Base-by-base conservation (phyloP, 2,797 vertebrate species). In the Acipenser ruthenus region DNA sequence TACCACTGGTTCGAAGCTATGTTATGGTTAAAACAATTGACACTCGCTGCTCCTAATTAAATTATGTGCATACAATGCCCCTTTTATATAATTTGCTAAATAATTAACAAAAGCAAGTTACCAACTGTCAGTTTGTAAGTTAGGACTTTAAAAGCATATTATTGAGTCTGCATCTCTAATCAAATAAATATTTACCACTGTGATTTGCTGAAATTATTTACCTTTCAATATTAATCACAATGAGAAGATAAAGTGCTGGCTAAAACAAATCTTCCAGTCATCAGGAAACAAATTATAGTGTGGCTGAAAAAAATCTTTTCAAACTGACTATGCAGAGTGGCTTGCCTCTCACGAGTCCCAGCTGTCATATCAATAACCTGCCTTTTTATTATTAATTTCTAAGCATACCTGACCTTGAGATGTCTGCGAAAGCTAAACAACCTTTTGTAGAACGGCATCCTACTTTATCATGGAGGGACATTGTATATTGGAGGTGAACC, bases 401-500 rank as follows among this genome's bases (percentile, higher is more conserved):
- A 74, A 78, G 74, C 73, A 78, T 73, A 78, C 74, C 77, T 87
- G 84, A 90, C 88, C 88, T 88, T 88, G 84, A 83, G 75, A 76
- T 69, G 65, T 68, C 69, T 72, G 50, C 23, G 10, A 53, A 68
- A 69, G 68, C 73, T 78, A 72, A 79, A 77, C 69, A 77, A 78
- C 67, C 65, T 71, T 62, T 0, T 7, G 63, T 63, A 71, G 71
- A 76, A 75, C 69, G 75, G 77, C 77, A 71, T 77, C 81, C 78
- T 83, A 78, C 82, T 84, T 87, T 81, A 88, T 83, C 80, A 80
- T 86, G 80, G 84, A 88, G 82, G 74, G 76, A 79, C 83, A 79
- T 84, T 72, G 87, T 87, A 89, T 88, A 91, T 81, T 85, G 77
- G 85, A 82, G 84, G 84, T 73, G 82, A 79, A 80, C 79, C 72